Conservation (phyloP, 1,140 invertebrate species). For the silkworm (Bombyx mori) region ASM3026992v2 NC_085124.1:9301001-9301500, state of each 20-base stretch:
- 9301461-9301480: constrained; percentile 60
- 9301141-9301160: too few species aligned
- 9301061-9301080: too few species aligned
- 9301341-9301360: constrained; percentile 49
- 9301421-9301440: constrained; percentile 63
- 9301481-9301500: constrained; percentile 51
- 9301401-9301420: constrained; percentile 57
- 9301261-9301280: constrained; percentile 49
- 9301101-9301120: too few species aligned
- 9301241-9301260: constrained; percentile 47
- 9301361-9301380: constrained; percentile 29
- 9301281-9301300: constrained; percentile 26
- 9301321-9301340: constrained; percentile 37
- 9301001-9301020: too few species aligned
- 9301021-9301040: too few species aligned
- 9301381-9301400: constrained; percentile 28
- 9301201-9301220: constrained; percentile 37
- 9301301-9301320: constrained; percentile 36
- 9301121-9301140: too few species aligned
- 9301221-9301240: constrained; percentile 35
- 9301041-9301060: too few species aligned
- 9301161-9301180: neutral
- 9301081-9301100: too few species aligned
- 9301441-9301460: constrained; percentile 62
- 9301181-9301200: constrained; percentile 11